Base-by-base conservation (phyloP, 2,888 invertebrate species). In the Caenorhabditis angaria region DNA sequence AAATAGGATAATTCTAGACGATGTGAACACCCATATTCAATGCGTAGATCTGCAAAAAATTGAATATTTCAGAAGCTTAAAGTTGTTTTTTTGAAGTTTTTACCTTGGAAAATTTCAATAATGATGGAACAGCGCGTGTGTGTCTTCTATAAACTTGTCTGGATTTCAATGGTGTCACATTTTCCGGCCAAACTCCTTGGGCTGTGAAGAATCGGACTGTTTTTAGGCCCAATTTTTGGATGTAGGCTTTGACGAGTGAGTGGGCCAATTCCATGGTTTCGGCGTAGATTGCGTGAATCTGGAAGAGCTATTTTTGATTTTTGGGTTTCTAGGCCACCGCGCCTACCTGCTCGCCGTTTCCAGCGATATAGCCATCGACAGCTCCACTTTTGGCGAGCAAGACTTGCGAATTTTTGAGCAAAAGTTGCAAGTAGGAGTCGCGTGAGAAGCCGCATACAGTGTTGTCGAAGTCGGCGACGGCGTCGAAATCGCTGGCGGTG, bases 61-160 rank as follows among this genome's bases (percentile, higher is more conserved):
- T n/a, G n/a, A n/a, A n/a, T n/a, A n/a, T n/a, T n/a, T n/a, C n/a
- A n/a, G n/a, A n/a, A n/a, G n/a, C n/a, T n/a, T n/a, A n/a, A n/a
- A n/a, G n/a, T n/a, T n/a, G n/a, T n/a, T n/a, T n/a, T n/a, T n/a
- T n/a, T n/a, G n/a, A n/a, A n/a, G 24, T 25, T 27, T 61, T 51
- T 48, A 32, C 82, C 59, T 81, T 78, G 14, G 75, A 70, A 83
- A 85, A 86, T 68, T 86, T 84, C 60, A 86, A 68, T 54, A 77
- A 75, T n/a, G 81, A 77, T 10, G 86, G 86, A 24, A 86, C 82
- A 14, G 81, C 78, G 14, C 86, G 77, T 14, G 86, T 86, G 69
- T 86, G 86, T 55, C 84, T 67, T 51, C 86, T 80, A 63, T 82
- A 77, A 28, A 86, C 84, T 22, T 72, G 54, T n/a, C 85, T 75